These are phyloP conservation scores for Drosophila sp. DNA, from an alignment of 1,140 invertebrate genomes.

Conservation along the genomic window DNA sequence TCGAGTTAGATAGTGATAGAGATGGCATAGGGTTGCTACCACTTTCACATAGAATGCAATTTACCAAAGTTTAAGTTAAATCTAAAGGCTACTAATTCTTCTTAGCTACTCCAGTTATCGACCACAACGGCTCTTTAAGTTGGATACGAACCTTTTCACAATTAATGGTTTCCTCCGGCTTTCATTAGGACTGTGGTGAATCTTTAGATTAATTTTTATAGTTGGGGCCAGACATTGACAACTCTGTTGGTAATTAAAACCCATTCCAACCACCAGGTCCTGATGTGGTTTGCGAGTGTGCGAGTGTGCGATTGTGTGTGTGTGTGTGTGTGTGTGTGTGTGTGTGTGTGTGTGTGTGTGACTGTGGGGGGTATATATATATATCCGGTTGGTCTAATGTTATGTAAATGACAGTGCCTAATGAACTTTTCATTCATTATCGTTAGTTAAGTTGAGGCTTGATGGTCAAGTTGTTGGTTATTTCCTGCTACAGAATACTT, in stretches of 20 bases:
- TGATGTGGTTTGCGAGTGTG: slow-evolving; percentile 30
- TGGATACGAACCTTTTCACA: neutral
- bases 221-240: slow-evolving; percentile 19
- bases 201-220: slow-evolving; percentile 14
- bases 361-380: neutral
- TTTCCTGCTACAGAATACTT: slow-evolving; percentile 59
- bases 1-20: slow-evolving; percentile 47
- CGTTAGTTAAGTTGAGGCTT: slow-evolving; percentile 60
- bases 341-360: neutral
- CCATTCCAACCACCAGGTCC: slow-evolving; percentile 26
- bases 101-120: too few relatives aligned
- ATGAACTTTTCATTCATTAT: slow-evolving; percentile 81
- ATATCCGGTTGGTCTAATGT: slow-evolving; percentile 64
- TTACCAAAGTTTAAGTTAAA: too few relatives aligned
- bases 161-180: slow-evolving; percentile 3
- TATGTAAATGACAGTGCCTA: slow-evolving; percentile 81
- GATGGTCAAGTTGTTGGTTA: slow-evolving; percentile 28
- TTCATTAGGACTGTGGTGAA: neutral
- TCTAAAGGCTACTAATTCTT: too few relatives aligned
- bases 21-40: slow-evolving; percentile 6
- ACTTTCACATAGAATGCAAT: too few relatives aligned
- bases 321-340: neutral
- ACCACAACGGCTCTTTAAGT: neutral
- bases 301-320: slow-evolving; percentile 35
- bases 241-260: slow-evolving; percentile 37